These are phyloP conservation scores for Procambarus clarkii DNA, from an alignment of 1,140 invertebrate genomes.

Conservation along the genomic window DNA sequence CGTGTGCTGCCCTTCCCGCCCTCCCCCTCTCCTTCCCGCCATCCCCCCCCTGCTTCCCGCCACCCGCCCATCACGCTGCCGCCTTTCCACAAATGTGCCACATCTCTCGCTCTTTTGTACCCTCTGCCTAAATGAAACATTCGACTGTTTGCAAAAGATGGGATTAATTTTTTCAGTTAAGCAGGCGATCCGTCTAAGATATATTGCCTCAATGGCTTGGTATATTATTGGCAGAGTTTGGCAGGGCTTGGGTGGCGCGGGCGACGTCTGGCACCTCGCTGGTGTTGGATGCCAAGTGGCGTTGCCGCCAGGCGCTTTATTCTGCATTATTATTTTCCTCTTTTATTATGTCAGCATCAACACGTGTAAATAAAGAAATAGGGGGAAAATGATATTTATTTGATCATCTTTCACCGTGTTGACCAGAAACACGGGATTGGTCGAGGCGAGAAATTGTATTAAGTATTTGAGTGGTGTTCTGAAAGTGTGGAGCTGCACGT, in stretches of 20 bases:
- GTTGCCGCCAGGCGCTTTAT: not conserved
- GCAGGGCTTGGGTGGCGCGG: not conserved
- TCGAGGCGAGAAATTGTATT: not conserved
- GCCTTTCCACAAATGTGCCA: not conserved
- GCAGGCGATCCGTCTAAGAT: not conserved
- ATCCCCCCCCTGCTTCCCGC: not conserved
- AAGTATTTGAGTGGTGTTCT: conserved; percentile 10
- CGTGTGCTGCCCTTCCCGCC: conserved; percentile 38
- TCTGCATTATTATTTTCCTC: not conserved
- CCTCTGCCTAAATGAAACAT: no score
- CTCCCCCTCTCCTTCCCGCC: not conserved
- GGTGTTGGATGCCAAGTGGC: not conserved
- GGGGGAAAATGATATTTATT: not conserved
- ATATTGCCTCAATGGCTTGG: not conserved
- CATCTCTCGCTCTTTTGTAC: not conserved
- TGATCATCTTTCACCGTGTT: no score
- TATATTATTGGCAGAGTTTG: no score
- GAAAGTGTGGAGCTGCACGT: conserved; percentile 50
- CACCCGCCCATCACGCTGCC: not conserved
- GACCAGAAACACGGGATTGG: not conserved
- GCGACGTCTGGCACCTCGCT: not conserved
- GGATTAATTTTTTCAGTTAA: not conserved
- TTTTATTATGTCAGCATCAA: not conserved
- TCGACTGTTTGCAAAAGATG: no score
- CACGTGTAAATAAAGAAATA: not conserved